Percentiles rank a stretch among this genome's conserved stretches.
Evolutionary conservation across 2,113 vertebrate species (phyloP).

Genomic region (Atlantisia rogersi): DNA sequence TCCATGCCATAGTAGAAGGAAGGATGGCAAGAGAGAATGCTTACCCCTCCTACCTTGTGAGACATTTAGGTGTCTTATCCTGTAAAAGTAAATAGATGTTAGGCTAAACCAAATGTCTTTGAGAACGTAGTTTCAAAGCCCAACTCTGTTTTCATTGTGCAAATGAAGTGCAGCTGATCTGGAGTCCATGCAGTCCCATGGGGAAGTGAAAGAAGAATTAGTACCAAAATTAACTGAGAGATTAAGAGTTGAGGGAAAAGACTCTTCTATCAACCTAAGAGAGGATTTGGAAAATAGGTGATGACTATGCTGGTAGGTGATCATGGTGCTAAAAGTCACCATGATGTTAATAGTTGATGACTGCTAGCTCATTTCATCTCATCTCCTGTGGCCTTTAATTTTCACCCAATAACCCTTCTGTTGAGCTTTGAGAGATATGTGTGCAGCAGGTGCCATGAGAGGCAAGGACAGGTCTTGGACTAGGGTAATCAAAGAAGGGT

Average conservation of each 20-base stretch:
- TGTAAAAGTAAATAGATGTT: background rate
- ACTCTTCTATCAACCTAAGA: background rate
- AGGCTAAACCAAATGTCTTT: background rate
- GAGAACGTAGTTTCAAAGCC: background rate
- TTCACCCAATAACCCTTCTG: background rate
- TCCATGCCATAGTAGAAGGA: background rate
- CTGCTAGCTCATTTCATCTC: background rate
- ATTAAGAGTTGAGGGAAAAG: background rate
- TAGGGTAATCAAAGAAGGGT: background rate
- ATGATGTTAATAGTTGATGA: background rate
- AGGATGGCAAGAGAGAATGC: background rate
- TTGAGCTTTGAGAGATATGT: background rate
- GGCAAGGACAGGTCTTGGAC: background rate
- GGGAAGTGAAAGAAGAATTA: background rate
- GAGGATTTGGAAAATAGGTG: background rate
- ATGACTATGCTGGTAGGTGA: background rate
- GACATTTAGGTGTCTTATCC: background rate
- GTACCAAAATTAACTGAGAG: background rate
- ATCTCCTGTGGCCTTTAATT: background rate
- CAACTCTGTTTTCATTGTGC: background rate
- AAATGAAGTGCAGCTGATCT: background rate
- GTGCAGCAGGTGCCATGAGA: background rate
- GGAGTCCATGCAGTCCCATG: rapidly evolving
- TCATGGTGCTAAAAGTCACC: background rate
- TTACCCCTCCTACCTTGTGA: background rate